Evolutionary conservation across 2,888 invertebrate genomes (phyloP).

Genomic region (Melangyna quadrimaculata): DNA sequence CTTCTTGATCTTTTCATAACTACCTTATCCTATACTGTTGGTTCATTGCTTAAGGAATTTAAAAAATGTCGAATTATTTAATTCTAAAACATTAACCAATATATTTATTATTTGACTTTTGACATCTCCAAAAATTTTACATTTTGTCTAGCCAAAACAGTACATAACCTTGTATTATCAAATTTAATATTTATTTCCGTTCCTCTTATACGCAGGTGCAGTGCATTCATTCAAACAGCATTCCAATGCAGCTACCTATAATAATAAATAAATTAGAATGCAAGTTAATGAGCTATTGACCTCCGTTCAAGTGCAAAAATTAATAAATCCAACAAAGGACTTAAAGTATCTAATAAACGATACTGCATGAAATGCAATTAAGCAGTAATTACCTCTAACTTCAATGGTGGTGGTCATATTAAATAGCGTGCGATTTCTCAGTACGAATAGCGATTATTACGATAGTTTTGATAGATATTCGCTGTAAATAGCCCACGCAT

Average conservation of each 20-base stretch:
- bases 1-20: too few relatives aligned
- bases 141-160: neutral
- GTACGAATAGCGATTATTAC: neutral
- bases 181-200: neutral
- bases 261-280: neutral
- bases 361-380: constrained; percentile 15
- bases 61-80: too few relatives aligned
- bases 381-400: constrained; percentile 22
- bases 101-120: too few relatives aligned
- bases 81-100: too few relatives aligned
- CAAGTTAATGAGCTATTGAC: neutral
- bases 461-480: constrained; percentile 19
- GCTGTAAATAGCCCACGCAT: constrained; percentile 52
- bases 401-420: constrained; percentile 23
- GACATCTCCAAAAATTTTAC: neutral
- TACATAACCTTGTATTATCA: neutral
- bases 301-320: constrained; percentile 45
- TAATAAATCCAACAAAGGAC: constrained; percentile 29
- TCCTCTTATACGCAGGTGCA: neutral
- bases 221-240: neutral
- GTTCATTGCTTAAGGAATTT: too few relatives aligned
- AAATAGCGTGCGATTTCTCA: constrained; percentile 7
- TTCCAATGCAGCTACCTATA: neutral
- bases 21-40: too few relatives aligned
- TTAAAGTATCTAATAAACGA: constrained; percentile 35